Conservation (phyloP, 2,888 invertebrate genomes). For the Diabrotica balteata region DNA sequence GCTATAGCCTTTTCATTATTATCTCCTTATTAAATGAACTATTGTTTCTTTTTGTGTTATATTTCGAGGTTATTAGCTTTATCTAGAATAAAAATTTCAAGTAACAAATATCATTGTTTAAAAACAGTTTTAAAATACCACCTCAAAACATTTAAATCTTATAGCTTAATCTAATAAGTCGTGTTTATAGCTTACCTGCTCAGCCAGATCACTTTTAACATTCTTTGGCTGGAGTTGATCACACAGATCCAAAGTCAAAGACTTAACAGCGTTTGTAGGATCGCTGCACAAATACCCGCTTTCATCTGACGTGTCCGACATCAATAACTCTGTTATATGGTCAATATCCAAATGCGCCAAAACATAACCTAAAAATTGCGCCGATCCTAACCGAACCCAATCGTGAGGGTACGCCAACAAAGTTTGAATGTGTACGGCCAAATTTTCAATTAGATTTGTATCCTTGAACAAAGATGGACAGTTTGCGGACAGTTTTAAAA, state of each 20-base stretch:
- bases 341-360: conserved; percentile 70
- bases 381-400: conserved; percentile 83
- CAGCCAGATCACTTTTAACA: conserved; percentile 75
- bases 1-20: too few relatives aligned
- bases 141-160: too few relatives aligned
- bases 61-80: too few relatives aligned
- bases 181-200: conserved; percentile 61
- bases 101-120: too few relatives aligned
- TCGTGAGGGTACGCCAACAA: conserved; percentile 82
- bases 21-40: too few relatives aligned
- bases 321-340: conserved; percentile 64
- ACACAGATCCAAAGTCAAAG: conserved; percentile 76
- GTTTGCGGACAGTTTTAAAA: conserved; percentile 71
- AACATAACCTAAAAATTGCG: conserved; percentile 78
- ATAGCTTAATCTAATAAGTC: too few relatives aligned
- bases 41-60: too few relatives aligned
- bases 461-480: conserved; percentile 68
- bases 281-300: conserved; percentile 65
- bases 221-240: conserved; percentile 72
- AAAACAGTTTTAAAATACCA: too few relatives aligned
- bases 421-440: conserved; percentile 72
- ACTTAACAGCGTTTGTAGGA: conserved; percentile 69
- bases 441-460: conserved; percentile 64
- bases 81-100: too few relatives aligned
- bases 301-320: conserved; percentile 49